Evolutionary conservation across 2,888 invertebrate species (phyloP).

Genomic region (Cephus pulcher): DNA sequence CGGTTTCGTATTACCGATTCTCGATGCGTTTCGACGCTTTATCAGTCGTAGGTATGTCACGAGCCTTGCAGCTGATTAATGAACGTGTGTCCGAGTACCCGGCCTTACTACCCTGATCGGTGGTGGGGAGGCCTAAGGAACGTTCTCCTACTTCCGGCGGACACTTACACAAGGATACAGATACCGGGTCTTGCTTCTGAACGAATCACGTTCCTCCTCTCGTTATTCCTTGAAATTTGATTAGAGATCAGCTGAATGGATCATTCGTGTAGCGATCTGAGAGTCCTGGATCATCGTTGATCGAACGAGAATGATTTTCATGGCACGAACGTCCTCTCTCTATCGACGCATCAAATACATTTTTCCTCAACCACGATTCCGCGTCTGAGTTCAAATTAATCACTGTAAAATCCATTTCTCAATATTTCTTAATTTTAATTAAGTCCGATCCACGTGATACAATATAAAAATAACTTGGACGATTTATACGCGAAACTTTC

Average conservation of each 20-base stretch:
- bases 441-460: no score
- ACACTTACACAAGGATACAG: slow-evolving; percentile 10
- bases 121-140: slow-evolving; percentile 10
- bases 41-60: slow-evolving; percentile 2
- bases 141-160: slow-evolving; percentile 26
- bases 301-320: background rate
- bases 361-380: background rate
- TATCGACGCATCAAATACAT: background rate
- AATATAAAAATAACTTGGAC: background rate
- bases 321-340: background rate
- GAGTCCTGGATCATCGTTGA: background rate
- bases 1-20: slow-evolving; percentile 11
- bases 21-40: slow-evolving; percentile 9
- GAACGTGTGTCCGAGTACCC: slow-evolving; percentile 15
- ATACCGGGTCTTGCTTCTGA: background rate
- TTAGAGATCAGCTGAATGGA: background rate
- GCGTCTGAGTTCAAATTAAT: background rate
- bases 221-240: background rate
- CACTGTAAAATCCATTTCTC: background rate
- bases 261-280: background rate
- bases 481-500: slow-evolving; percentile 12
- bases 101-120: slow-evolving; percentile 1
- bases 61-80: slow-evolving; percentile 12
- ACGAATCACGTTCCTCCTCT: background rate
- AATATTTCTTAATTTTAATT: background rate